These are phyloP conservation scores for Python bivittatus DNA, from an alignment of 2,113 vertebrate species.

Conservation along the genomic window DNA sequence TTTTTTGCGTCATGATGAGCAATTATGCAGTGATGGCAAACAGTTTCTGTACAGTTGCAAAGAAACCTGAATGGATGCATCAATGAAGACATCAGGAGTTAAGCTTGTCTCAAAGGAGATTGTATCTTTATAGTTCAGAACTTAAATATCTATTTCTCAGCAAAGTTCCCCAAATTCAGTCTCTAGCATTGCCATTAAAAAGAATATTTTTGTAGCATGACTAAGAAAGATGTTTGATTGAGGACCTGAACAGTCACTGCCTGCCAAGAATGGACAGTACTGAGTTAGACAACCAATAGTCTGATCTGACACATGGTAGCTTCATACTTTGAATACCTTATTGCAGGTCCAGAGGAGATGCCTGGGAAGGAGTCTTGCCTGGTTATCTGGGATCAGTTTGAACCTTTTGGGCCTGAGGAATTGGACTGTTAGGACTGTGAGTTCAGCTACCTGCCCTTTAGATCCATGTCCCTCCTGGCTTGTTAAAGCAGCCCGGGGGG, in stretches of 20 bases:
- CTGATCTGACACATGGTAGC: not conserved
- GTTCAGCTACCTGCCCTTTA: no score
- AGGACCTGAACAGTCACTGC: not conserved
- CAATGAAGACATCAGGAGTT: not conserved
- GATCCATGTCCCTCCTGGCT: no score
- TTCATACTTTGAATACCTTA: not conserved
- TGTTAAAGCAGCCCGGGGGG: no score
- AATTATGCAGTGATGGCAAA: conserved; percentile 18
- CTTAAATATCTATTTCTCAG: not conserved
- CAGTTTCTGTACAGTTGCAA: not conserved
- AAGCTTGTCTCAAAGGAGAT: not conserved
- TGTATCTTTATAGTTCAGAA: not conserved
- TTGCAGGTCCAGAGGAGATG: no score
- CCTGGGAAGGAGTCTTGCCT: no score
- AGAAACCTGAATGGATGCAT: not conserved
- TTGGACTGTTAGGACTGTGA: no score
- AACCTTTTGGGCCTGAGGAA: no score
- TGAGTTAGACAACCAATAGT: not conserved
- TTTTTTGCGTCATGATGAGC: conserved; percentile 49
- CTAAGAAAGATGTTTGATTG: not conserved
- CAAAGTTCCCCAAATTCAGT: not conserved
- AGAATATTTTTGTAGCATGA: not conserved
- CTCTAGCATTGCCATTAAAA: not conserved
- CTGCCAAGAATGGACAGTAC: not conserved
- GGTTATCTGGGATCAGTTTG: no score